Conservation (phyloP, 2,888 invertebrate species). For the Amphipoea oculea region DNA sequence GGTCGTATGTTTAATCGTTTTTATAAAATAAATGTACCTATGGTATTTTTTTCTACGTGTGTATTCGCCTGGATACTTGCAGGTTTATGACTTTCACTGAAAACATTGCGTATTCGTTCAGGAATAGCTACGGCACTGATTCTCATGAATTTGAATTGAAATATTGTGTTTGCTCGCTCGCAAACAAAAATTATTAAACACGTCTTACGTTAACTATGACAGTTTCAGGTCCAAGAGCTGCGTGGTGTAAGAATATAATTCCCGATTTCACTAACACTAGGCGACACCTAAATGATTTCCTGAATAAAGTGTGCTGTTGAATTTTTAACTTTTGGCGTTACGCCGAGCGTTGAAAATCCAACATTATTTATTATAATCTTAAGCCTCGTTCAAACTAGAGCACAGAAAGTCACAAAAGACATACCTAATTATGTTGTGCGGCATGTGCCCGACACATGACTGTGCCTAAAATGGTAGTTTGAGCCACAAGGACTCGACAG, state of each 20-base stretch:
- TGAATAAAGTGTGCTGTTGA: neutral
- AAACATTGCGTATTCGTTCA: slow-evolving; percentile 2
- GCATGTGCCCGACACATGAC: slow-evolving; percentile 2
- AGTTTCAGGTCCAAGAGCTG: neutral
- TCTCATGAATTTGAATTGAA: neutral
- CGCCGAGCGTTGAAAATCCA: neutral
- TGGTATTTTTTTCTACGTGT: neutral
- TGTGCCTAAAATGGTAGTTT: neutral
- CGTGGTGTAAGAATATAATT: neutral
- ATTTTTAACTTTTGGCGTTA: neutral
- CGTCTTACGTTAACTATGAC: neutral
- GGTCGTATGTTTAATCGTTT: neutral
- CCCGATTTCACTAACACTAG: neutral
- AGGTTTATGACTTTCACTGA: neutral
- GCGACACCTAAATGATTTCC: neutral
- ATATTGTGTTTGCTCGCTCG: no score
- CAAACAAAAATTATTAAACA: neutral
- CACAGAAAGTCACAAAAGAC: neutral
- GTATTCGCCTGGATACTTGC: neutral
- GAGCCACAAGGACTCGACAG: slow-evolving; percentile 1
- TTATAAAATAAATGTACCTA: neutral
- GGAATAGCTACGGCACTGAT: neutral
- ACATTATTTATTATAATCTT: neutral
- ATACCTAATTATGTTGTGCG: neutral
- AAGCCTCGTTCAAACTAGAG: neutral